Evolutionary conservation across 2,113 vertebrate genomes (phyloP).

Genomic region (Brevimyrus niger): DNA sequence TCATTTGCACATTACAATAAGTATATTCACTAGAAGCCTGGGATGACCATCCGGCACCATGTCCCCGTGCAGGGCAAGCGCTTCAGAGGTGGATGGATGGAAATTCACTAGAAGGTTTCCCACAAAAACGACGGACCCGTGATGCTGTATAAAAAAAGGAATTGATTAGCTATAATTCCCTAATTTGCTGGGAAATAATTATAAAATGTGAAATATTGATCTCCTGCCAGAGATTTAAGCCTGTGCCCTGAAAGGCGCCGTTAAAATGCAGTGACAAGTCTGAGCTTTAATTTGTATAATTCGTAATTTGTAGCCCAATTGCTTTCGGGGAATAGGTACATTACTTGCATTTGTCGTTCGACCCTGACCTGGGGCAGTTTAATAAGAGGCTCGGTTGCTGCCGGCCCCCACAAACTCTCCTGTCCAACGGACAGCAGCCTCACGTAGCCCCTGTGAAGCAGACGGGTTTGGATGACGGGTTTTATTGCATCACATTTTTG

Average conservation of each 20-base stretch:
- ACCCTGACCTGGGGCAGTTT: slow-evolving; percentile 1
- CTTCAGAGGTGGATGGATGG: not conserved
- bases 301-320: not conserved
- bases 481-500: not conserved
- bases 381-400: not conserved
- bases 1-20: not conserved
- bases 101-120: not conserved
- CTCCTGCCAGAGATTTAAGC: not conserved
- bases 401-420: not conserved
- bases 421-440: not conserved
- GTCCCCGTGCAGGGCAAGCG: not conserved
- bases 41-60: not conserved
- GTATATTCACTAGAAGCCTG: not conserved
- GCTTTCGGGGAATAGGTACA: not conserved
- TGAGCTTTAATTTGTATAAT: not conserved
- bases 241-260: not conserved
- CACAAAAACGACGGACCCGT: not conserved
- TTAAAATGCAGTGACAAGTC: not conserved
- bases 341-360: not conserved
- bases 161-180: not conserved
- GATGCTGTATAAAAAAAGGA: not conserved
- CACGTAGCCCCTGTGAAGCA: not conserved
- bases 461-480: not conserved
- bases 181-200: not conserved
- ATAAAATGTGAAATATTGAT: not conserved